phyloP scores from a whole-genome alignment of 1,140 invertebrate genomes.

The Oryzaephilus surinamensis region DNA sequence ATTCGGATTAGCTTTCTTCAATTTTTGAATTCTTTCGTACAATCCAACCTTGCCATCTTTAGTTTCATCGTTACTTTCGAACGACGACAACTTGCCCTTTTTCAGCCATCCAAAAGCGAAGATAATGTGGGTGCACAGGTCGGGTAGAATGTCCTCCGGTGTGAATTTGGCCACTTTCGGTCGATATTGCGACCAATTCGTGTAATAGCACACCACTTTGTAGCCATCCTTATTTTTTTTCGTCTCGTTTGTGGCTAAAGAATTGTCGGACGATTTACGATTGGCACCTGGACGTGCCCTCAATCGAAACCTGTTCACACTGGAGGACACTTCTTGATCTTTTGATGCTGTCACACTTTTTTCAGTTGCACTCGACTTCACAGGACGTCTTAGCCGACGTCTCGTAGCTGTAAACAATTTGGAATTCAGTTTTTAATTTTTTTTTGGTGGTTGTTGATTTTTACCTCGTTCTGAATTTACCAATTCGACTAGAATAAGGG shows the following conservation, averaged over 20 bases:
- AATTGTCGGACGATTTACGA: slow-evolving; percentile 47
- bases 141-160: slow-evolving; percentile 90
- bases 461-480: slow-evolving; percentile 22
- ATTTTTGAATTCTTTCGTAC: slow-evolving; percentile 70
- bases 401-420: slow-evolving; percentile 37
- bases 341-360: slow-evolving; percentile 34
- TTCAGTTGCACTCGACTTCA: slow-evolving; percentile 10
- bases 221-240: slow-evolving; percentile 49
- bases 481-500: slow-evolving; percentile 21
- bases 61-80: slow-evolving; percentile 86
- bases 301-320: slow-evolving; percentile 57
- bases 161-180: slow-evolving; percentile 85
- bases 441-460: not conserved
- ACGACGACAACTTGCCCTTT: slow-evolving; percentile 83
- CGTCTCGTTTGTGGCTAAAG: slow-evolving; percentile 38
- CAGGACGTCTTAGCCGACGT: slow-evolving; percentile 41
- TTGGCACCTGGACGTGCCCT: slow-evolving; percentile 41
- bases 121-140: slow-evolving; percentile 91
- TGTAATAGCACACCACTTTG: slow-evolving; percentile 88
- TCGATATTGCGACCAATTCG: slow-evolving; percentile 95
- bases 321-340: slow-evolving; percentile 54
- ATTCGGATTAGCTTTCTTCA: slow-evolving; percentile 84
- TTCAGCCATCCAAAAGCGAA: slow-evolving; percentile 96
- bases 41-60: slow-evolving; percentile 84
- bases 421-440: not conserved